phyloP scores from a whole-genome alignment of 1,140 invertebrate species.

The Sarcophaga bullata region DNA sequence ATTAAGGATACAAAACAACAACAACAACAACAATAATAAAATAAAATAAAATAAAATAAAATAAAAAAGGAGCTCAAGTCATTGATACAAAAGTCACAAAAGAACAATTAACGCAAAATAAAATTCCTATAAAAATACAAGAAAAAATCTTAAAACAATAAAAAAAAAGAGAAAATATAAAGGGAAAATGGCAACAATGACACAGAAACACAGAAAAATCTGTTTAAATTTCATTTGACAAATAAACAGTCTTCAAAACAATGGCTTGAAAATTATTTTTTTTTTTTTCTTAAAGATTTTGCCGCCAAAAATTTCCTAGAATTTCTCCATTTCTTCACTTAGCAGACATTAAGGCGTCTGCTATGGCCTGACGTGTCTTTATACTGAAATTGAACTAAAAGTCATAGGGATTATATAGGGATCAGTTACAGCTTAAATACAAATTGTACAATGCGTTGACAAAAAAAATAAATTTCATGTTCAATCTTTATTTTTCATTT shows the following conservation, averaged over 20 bases:
- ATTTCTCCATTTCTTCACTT: neutral
- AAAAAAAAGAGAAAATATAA: too few relatives aligned
- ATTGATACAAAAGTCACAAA: constrained; percentile 31
- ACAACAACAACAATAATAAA: too few relatives aligned
- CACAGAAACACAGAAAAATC: neutral
- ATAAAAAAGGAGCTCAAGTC: too few relatives aligned
- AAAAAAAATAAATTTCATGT: too few relatives aligned
- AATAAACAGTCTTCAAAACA: neutral
- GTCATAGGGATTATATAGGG: constrained; percentile 14
- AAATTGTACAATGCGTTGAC: neutral
- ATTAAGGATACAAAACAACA: neutral
- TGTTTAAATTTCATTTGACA: neutral
- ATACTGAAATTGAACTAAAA: constrained; percentile 1
- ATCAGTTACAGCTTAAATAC: neutral
- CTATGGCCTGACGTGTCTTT: neutral
- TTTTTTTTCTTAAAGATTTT: neutral
- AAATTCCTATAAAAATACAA: constrained; percentile 29
- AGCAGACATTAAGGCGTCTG: neutral
- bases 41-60: too few relatives aligned
- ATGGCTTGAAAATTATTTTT: neutral
- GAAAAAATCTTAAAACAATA: neutral
- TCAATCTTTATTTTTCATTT: too few relatives aligned
- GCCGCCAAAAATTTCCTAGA: constrained; percentile 25
- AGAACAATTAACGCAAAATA: constrained; percentile 37
- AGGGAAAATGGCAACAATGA: neutral